phyloP scores from a whole-genome alignment of 2,797 vertebrate species.

The Myotis pilosus region DNA sequence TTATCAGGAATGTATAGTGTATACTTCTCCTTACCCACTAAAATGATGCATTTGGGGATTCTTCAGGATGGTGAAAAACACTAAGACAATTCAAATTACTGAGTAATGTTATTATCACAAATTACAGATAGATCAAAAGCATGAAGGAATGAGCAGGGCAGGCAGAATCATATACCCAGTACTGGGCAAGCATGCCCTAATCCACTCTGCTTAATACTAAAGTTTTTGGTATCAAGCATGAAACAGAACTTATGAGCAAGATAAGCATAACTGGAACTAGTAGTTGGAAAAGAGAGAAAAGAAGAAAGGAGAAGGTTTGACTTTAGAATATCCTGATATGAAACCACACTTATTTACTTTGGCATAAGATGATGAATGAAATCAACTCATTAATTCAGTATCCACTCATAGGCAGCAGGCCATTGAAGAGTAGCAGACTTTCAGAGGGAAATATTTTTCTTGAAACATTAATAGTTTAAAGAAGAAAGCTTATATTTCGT shows the following conservation, averaged over 20 bases:
- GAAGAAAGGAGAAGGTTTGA: background rate
- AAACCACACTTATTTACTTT: background rate
- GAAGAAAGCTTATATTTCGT: background rate
- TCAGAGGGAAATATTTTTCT: background rate
- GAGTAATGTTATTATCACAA: background rate
- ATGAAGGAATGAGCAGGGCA: background rate
- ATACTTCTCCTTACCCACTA: background rate
- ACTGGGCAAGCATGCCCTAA: background rate
- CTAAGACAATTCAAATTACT: background rate
- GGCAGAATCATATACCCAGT: background rate
- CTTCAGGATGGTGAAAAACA: slow-evolving; percentile 12
- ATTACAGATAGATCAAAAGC: background rate
- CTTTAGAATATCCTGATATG: background rate
- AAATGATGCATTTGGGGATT: background rate
- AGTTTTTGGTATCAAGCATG: background rate
- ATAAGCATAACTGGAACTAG: background rate
- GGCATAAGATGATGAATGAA: background rate
- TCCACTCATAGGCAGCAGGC: background rate
- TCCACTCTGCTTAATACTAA: background rate
- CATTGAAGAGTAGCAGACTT: background rate
- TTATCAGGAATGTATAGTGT: background rate
- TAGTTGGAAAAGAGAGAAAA: background rate
- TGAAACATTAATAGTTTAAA: slow-evolving; percentile 10
- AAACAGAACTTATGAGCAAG: background rate
- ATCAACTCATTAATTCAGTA: background rate